These are phyloP conservation scores for Anthonomus grandis DNA, from an alignment of 1,140 invertebrate species.

Conservation along the genomic window DNA sequence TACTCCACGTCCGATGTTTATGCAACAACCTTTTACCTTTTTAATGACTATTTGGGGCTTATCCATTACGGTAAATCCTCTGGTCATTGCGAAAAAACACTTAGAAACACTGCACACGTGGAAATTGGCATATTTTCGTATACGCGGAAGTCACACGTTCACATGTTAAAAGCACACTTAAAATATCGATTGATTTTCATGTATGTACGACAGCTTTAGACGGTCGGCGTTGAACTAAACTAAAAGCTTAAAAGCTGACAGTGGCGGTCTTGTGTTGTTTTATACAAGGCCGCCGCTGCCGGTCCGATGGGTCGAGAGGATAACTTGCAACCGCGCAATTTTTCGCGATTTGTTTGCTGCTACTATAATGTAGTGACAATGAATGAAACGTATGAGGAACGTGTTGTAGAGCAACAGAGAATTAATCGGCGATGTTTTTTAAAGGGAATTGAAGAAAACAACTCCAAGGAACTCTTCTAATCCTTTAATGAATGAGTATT, in stretches of 20 bases:
- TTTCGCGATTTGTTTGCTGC: not conserved
- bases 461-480: no score
- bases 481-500: no score
- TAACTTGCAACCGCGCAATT: constrained; percentile 19
- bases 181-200: not conserved
- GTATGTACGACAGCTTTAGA: constrained; percentile 17
- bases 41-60: constrained; percentile 8
- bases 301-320: constrained; percentile 13
- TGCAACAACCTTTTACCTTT: constrained; percentile 3
- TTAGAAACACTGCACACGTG: not conserved
- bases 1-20: no score
- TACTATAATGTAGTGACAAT: constrained; percentile 7
- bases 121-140: constrained; percentile 3
- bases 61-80: constrained; percentile 5
- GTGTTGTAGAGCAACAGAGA: no score
- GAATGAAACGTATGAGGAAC: no score
- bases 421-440: no score
- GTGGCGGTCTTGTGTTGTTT: constrained; percentile 22
- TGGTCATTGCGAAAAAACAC: constrained; percentile 10
- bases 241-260: no score
- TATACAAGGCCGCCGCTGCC: no score
- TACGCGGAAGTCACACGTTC: constrained; percentile 3
- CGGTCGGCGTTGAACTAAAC: constrained; percentile 7
- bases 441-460: no score
- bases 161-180: constrained; percentile 1